Conservation (phyloP, 1,140 invertebrate genomes). For the Scaptomyza pallida region DNA sequence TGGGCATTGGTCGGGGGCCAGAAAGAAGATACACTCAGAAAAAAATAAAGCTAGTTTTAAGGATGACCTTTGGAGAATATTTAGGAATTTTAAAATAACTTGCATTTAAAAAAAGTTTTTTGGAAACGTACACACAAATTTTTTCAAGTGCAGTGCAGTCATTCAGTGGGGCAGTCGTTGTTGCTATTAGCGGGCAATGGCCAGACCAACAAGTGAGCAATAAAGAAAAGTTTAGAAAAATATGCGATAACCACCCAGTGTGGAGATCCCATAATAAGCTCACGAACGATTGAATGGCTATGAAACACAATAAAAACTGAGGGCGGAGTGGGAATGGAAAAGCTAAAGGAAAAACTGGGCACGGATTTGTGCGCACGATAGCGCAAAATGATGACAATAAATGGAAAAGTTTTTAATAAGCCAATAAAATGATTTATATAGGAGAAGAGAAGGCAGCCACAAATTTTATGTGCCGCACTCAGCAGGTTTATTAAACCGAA, state of each 20-base stretch:
- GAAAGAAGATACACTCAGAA: neutral
- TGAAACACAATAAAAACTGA: constrained; percentile 65
- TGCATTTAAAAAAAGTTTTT: no score
- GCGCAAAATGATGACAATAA: constrained; percentile 84
- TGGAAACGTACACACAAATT: no score
- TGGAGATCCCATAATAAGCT: constrained; percentile 67
- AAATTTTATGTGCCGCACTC: constrained; percentile 28
- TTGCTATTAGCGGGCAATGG: constrained; percentile 52
- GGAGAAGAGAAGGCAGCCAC: constrained; percentile 54
- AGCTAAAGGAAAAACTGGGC: constrained; percentile 36
- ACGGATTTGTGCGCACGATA: constrained; percentile 81
- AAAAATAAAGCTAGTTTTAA: no score
- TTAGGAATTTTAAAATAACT: no score
- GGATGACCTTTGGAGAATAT: no score
- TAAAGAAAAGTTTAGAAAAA: constrained; percentile 83
- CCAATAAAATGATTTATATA: constrained; percentile 83
- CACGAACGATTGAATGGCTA: constrained; percentile 78
- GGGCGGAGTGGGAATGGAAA: no score
- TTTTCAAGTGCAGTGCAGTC: constrained; percentile 3
- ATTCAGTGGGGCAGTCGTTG: constrained; percentile 4
- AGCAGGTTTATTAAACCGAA: constrained; percentile 41
- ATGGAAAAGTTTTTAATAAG: constrained; percentile 84
- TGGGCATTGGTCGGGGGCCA: constrained; percentile 45
- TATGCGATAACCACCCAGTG: constrained; percentile 60
- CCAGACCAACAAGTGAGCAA: constrained; percentile 77